Base-by-base conservation (phyloP, 2,888 invertebrate species). In the Ernsta delagoae region DNA sequence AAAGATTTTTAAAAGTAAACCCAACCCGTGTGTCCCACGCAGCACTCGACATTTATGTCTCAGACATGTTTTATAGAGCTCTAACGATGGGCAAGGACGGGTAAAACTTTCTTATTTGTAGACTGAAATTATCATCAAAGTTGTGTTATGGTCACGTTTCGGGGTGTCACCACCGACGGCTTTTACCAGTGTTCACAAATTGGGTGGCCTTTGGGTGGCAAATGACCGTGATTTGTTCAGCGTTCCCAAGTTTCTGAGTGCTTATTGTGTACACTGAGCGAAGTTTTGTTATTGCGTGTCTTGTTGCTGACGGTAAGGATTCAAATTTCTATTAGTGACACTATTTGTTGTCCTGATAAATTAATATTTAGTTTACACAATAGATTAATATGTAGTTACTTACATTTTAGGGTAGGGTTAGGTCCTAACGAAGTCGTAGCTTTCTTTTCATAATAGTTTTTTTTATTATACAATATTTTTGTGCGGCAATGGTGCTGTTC, bases 51-150 rank as follows among this genome's bases (percentile, higher is more conserved):
- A 71, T 72, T 71, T 64, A 12, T 41, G 65, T 62, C 57, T 39
- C 63, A 65, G 70, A 69, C 71, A 64, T 72, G 68, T 70, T 73
- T 73, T 70, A 73, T 68, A 71, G 60, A 71, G 71, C 70, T 61
- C 65, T 67, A 65, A 70, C 56, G 60, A 59, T 45, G 68, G 63
- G 70, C 68, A 61, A 70, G 68, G 67, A 70, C 62, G 57, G 70
- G 16, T 24, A 41, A 70, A 72, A 74, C 70, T 73, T 72, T 71
- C 66, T 53, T 70, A 73, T 72, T 72, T 72, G 50, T 65, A 7
- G 57, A 68, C 67, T 72, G 71, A 72, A 71, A 74, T 73, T 73
- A 75, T 70, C 74, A 73, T 75, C 68, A 73, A 70, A 72, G 65
- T 71, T 64, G 56, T 65, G 59, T 72, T 73, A 70, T 67, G 63